phyloP scores from a whole-genome alignment of 2,888 invertebrate genomes.

The Chrysomela aeneicollis region DNA sequence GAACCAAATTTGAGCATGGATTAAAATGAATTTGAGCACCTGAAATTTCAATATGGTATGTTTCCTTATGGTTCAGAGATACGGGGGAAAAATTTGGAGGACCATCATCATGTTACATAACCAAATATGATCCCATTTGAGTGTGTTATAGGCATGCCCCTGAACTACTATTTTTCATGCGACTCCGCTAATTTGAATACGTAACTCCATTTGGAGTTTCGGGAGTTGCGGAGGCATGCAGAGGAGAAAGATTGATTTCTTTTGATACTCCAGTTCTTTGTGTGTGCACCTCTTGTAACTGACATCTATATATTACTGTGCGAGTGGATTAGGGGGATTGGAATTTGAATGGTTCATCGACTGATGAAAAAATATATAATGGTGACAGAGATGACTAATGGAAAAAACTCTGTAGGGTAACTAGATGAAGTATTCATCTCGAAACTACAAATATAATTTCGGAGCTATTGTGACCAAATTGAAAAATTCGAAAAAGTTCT shows the following conservation, averaged over 20 bases:
- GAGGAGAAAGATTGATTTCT: conserved; percentile 2
- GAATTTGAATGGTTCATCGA: background rate
- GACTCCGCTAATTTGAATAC: conserved; percentile 8
- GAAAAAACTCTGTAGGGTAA: background rate
- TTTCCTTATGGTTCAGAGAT: too few species aligned
- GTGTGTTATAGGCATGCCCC: background rate
- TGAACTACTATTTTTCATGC: conserved; percentile 12
- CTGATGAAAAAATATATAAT: background rate
- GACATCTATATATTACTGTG: conserved; percentile 2
- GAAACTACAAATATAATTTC: too few species aligned
- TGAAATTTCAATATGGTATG: too few species aligned
- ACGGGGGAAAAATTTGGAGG: too few species aligned
- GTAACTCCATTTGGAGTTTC: background rate
- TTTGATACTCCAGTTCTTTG: background rate
- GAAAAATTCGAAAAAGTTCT: too few species aligned
- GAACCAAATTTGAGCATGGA: too few species aligned
- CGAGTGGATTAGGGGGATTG: conserved; percentile 1
- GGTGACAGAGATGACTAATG: background rate
- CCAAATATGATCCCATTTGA: too few species aligned
- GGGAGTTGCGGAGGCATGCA: background rate
- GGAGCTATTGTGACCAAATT: too few species aligned
- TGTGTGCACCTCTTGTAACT: background rate
- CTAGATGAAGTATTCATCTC: too few species aligned
- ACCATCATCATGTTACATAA: too few species aligned
- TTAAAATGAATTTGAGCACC: too few species aligned